Percentiles rank a stretch among this genome's conserved stretches.
These are phyloP conservation scores for Pitta sordida DNA, from an alignment of 2,113 vertebrate genomes.

Conservation along the genomic window DNA sequence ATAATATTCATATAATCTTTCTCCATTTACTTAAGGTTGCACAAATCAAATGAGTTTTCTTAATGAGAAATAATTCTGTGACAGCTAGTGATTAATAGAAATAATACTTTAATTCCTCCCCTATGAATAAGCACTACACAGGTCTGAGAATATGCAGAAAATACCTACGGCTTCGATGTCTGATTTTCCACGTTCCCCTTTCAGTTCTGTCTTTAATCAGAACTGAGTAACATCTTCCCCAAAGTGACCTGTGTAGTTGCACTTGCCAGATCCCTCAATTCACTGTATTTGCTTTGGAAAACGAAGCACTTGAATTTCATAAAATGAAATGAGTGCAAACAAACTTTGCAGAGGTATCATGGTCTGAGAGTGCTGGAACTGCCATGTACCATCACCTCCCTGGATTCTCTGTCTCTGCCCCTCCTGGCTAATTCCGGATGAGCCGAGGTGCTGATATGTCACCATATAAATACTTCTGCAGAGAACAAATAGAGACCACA, in stretches of 20 bases:
- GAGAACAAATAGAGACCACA: not conserved
- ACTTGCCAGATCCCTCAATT: not conserved
- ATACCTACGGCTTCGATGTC: not conserved
- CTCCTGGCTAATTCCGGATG: not conserved
- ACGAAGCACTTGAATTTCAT: not conserved
- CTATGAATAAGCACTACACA: not conserved
- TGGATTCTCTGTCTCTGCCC: not conserved
- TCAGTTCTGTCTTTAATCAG: not conserved
- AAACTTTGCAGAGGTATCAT: not conserved
- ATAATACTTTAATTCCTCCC: not conserved
- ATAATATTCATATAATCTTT: not conserved
- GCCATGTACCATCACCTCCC: not conserved
- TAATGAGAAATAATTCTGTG: constrained; percentile 7
- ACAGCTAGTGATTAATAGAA: not conserved
- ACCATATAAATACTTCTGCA: not conserved
- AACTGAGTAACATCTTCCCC: not conserved
- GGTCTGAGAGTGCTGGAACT: not conserved
- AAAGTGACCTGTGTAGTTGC: not conserved
- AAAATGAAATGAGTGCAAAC: not conserved
- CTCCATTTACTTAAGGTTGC: not conserved
- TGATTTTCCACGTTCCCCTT: not conserved
- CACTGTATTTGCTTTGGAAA: not conserved
- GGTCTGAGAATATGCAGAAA: not conserved
- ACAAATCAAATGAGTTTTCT: not conserved
- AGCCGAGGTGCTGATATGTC: not conserved